These are phyloP conservation scores for Chionis minor DNA, from an alignment of 2,113 vertebrate species.

Conservation along the genomic window DNA sequence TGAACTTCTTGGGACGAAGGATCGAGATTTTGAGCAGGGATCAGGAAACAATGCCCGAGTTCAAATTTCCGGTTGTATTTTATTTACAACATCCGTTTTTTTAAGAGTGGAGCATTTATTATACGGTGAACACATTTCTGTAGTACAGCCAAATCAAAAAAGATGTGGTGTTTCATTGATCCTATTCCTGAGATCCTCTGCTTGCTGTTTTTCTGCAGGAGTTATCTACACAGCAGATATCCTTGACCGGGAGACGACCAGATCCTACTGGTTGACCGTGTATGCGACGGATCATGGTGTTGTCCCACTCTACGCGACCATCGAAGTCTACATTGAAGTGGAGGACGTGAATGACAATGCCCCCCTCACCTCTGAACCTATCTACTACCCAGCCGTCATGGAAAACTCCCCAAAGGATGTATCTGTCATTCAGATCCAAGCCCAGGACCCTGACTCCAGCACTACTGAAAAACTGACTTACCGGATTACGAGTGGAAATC, in stretches of 20 bases:
- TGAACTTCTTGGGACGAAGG: not conserved
- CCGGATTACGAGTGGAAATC: slow-evolving; percentile 93
- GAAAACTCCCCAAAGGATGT: slow-evolving; percentile 95
- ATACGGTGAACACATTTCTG: not conserved
- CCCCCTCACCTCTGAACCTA: slow-evolving; percentile 89
- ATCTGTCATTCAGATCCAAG: slow-evolving; percentile 92
- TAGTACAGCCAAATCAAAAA: not conserved
- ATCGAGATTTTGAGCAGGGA: not conserved
- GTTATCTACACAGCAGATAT: slow-evolving; percentile 91
- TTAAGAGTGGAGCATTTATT: not conserved
- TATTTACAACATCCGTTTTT: not conserved
- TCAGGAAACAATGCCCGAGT: not conserved
- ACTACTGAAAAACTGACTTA: slow-evolving; percentile 82
- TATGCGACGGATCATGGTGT: slow-evolving; percentile 94
- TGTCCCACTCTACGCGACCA: slow-evolving; percentile 87
- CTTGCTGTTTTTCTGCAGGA: slow-evolving; percentile 74
- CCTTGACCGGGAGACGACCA: slow-evolving; percentile 91
- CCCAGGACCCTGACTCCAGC: slow-evolving; percentile 90
- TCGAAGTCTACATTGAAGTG: slow-evolving; percentile 92
- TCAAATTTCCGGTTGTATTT: not conserved
- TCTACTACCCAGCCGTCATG: slow-evolving; percentile 84
- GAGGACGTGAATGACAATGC: slow-evolving; percentile 98
- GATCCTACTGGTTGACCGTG: slow-evolving; percentile 93
- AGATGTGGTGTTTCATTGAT: not conserved
- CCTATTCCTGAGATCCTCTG: not conserved